Evolutionary conservation across 2,888 invertebrate species (phyloP).

Genomic region (Synergus itoensis): DNA sequence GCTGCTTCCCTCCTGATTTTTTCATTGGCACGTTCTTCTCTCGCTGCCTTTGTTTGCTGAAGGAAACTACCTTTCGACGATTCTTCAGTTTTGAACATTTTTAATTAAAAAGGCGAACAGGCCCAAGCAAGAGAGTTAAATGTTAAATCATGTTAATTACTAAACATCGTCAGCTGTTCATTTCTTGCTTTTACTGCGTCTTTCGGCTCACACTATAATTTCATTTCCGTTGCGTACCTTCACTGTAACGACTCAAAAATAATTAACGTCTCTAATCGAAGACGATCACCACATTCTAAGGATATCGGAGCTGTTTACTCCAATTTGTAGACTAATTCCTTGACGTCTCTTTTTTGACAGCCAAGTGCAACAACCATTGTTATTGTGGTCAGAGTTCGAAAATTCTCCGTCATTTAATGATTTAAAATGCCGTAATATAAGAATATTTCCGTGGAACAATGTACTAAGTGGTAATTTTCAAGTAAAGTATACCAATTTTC

Average conservation of each 20-base stretch:
- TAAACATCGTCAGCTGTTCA: constrained; percentile 68
- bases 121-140: constrained; percentile 47
- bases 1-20: constrained; percentile 89
- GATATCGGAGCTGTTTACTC: constrained; percentile 54
- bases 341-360: constrained; percentile 63
- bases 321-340: constrained; percentile 40
- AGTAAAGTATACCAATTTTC: too few species aligned
- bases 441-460: neutral
- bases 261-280: neutral
- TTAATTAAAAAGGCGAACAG: constrained; percentile 51
- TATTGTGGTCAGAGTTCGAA: constrained; percentile 47
- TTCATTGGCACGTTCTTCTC: constrained; percentile 93
- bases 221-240: constrained; percentile 9
- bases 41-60: constrained; percentile 93
- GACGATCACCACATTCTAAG: constrained; percentile 52
- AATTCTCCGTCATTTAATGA: neutral
- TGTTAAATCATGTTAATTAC: constrained; percentile 61
- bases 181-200: constrained; percentile 42
- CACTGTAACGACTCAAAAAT: constrained; percentile 50
- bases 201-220: constrained; percentile 9
- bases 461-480: too few species aligned
- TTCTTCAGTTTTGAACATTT: constrained; percentile 83
- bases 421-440: neutral
- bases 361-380: constrained; percentile 67
- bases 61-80: constrained; percentile 88